phyloP scores from a whole-genome alignment of 2,888 invertebrate genomes.

The Caenorhabditis panamensis region DNA sequence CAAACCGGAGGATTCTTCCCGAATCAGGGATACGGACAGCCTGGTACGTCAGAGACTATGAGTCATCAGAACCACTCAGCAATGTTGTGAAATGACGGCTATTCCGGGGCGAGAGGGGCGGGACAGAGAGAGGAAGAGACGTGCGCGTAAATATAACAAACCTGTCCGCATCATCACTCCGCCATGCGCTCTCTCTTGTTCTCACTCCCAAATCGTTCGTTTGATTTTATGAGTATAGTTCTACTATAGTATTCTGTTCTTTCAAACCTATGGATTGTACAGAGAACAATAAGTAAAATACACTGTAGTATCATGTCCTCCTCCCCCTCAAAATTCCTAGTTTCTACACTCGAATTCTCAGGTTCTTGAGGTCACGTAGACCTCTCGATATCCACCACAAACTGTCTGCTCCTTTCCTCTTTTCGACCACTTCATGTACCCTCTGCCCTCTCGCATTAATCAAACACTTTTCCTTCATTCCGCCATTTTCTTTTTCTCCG shows the following conservation, averaged over 20 bases:
- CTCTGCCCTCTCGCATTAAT: conserved; percentile 31
- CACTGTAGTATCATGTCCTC: not conserved
- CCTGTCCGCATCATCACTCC: conserved; percentile 29
- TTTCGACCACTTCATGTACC: conserved; percentile 9
- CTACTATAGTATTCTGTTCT: no score
- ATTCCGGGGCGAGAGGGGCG: conserved; percentile 18
- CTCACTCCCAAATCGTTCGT: not conserved
- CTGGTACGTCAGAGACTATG: conserved; percentile 27
- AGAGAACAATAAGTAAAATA: not conserved
- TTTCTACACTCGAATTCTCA: not conserved
- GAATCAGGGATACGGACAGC: conserved; percentile 57
- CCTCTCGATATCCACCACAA: conserved; percentile 5
- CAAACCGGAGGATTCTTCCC: conserved; percentile 27
- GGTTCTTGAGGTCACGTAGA: not conserved
- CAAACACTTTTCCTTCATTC: conserved; percentile 29
- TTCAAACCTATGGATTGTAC: no score
- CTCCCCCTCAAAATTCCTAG: not conserved
- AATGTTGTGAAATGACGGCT: conserved; percentile 20
- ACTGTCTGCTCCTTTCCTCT: not conserved
- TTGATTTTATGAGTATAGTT: not conserved
- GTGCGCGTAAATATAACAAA: conserved; percentile 45
- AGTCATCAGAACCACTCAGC: conserved; percentile 21
- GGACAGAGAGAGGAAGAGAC: conserved; percentile 6
- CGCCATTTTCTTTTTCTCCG: conserved; percentile 8
- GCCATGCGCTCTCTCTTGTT: not conserved